phyloP scores from a whole-genome alignment of 37 sponge, comb jelly and placozoan genomes.

The Eunapius fragilis region DNA sequence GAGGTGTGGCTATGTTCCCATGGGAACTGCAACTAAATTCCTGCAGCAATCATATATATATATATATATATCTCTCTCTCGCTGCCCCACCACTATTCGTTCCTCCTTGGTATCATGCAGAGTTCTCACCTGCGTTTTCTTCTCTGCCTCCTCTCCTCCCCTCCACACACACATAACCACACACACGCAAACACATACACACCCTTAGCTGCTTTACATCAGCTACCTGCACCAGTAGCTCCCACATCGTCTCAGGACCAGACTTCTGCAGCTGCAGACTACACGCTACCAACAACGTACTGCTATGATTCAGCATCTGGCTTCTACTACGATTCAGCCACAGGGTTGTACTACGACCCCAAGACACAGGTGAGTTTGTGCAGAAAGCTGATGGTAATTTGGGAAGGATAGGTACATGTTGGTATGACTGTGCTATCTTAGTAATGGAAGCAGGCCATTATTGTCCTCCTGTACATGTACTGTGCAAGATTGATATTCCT shows the following conservation, averaged over 20 bases:
- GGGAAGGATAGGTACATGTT: no score
- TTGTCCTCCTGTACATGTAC: neutral
- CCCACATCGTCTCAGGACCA: neutral
- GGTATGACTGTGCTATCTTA: no score
- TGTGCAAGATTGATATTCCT: no score
- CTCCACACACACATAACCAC: neutral
- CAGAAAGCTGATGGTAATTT: neutral
- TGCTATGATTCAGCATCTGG: conserved; percentile 76
- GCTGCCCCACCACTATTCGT: neutral
- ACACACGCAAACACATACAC: no score
- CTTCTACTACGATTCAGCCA: conserved; percentile 85
- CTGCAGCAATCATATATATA: neutral
- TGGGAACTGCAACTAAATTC: no score
- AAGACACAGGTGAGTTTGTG: conserved; percentile 80
- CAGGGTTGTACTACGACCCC: conserved; percentile 95
- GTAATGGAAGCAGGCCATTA: no score
- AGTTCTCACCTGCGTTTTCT: no score
- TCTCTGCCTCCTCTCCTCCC: neutral
- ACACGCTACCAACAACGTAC: conserved; percentile 67
- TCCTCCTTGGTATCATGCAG: neutral
- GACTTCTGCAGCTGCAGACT: conserved; percentile 1
- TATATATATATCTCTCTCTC: neutral
- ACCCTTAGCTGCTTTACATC: neutral
- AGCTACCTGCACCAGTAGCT: neutral
- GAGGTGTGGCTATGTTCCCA: no score